Percentiles rank a stretch among this genome's conserved stretches.
Conservation (phyloP, 1,140 invertebrate genomes). For the Drosophila hydei region DNA sequence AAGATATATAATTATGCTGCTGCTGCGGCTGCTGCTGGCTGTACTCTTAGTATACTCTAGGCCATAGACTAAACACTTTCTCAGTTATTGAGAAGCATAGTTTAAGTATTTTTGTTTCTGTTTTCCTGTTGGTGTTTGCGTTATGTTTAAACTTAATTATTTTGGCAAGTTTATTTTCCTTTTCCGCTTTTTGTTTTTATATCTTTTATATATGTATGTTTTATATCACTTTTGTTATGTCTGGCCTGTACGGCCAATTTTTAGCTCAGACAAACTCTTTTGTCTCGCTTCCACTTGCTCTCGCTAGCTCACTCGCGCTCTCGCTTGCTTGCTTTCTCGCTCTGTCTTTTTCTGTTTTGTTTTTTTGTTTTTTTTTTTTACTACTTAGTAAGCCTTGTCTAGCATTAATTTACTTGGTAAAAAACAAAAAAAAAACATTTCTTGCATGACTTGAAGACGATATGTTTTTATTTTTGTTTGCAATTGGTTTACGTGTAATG, state of each 20-base stretch:
- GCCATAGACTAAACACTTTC: conserved; percentile 44
- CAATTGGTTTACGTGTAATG: conserved; percentile 22
- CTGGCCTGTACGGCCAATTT: conserved; percentile 61
- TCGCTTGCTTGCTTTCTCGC: conserved; percentile 5
- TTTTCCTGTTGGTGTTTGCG: conserved; percentile 18
- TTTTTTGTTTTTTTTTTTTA: conserved; percentile 13
- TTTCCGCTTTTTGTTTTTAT: conserved; percentile 23
- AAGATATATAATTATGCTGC: conserved; percentile 40
- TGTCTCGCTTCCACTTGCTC: conserved; percentile 14
- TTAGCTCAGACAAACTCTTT: conserved; percentile 33
- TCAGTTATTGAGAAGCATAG: conserved; percentile 43
- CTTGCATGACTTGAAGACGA: conserved; percentile 78
- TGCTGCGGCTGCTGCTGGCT: conserved; percentile 43
- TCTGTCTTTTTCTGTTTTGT: conserved; percentile 17
- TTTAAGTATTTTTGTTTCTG: conserved; percentile 16
- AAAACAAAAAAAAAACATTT: conserved; percentile 59
- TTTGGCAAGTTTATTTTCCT: conserved; percentile 67
- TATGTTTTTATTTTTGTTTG: conserved; percentile 71
- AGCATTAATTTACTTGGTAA: conserved; percentile 63
- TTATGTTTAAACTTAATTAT: conserved; percentile 70
- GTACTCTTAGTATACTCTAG: conserved; percentile 34
- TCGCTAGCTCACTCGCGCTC: conserved; percentile 25
- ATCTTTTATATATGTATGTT: conserved; percentile 48
- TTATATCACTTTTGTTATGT: conserved; percentile 67
- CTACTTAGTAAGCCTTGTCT: conserved; percentile 66